Evolutionary conservation across 2,888 invertebrate genomes (phyloP), one percentile per base, ranked within the genome.

Genomic region (Petrophora chlorosata): DNA sequence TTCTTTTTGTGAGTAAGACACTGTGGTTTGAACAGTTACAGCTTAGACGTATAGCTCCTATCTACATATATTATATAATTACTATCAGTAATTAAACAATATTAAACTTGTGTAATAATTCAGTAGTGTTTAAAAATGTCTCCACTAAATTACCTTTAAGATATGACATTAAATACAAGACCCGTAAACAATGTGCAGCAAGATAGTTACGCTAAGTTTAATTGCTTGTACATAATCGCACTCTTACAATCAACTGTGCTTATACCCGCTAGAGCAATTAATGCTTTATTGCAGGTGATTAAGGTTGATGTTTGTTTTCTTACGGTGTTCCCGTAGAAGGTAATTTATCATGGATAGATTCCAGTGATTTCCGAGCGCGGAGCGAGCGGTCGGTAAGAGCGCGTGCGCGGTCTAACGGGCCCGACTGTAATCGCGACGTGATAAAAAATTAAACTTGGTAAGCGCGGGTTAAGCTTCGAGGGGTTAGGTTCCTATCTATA

Each of bases 401-500:
- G 78, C 82, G 76, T 78, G 82, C 81, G 74, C 69, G 65, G 64
- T 63, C 68, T 88, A 86, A 88, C 87, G 85, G 86, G 65, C 69
- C 48, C n/a, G 59, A 61, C 71, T 73, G 81, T 85, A 82, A 86
- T 85, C 83, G 78, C 72, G 47, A 55, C 59, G 70, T 62, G 82
- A 82, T 83, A 83, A 84, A 85, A 83, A 86, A 82, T 62, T 43
- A 19, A 50, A 45, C 14, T 32, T 23, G 29, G 42, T 42, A 42
- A 43, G 42, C 43, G 32, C 43, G 54, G 57, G 55, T 51, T 51
- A 46, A 49, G 46, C 55, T 39, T 30, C 9, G 10, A 34, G 35
- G 32, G 46, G 15, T 46, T 30, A 34, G 43, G 51, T 48, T 48
- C 23, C 42, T 34, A 44, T 47, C 29, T 41, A 40, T 47, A 41